Conservation (phyloP, 2,113 vertebrate genomes). For the Embiotoca jacksoni region DNA sequence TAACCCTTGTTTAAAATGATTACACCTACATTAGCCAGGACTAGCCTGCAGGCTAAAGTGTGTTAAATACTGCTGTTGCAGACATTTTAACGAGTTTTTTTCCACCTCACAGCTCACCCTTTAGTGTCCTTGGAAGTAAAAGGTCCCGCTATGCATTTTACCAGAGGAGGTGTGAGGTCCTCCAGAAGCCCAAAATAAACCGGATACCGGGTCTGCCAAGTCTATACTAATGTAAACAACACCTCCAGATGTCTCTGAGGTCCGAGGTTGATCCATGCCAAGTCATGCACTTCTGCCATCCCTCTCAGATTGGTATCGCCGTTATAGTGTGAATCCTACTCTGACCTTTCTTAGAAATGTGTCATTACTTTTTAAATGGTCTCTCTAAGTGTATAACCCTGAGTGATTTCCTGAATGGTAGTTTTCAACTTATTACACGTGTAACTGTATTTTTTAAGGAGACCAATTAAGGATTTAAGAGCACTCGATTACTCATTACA, state of each 20-base stretch:
- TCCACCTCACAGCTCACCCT: conserved; percentile 63
- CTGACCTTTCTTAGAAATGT: conserved; percentile 40
- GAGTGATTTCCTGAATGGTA: conserved; percentile 9
- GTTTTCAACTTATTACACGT: neutral
- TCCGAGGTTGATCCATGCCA: conserved; percentile 43
- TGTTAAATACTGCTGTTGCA: conserved; percentile 74
- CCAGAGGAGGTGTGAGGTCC: conserved; percentile 51
- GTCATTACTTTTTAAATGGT: conserved; percentile 26
- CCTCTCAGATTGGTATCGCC: conserved; percentile 37
- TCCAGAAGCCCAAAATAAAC: conserved; percentile 53
- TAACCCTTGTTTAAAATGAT: conserved; percentile 70
- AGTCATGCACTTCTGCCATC: conserved; percentile 62
- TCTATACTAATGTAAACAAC: conserved; percentile 77
- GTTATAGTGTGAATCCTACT: conserved; percentile 41
- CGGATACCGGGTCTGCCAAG: conserved; percentile 55
- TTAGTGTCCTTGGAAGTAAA: conserved; percentile 74
- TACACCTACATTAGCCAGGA: conserved; percentile 63
- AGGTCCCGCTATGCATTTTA: conserved; percentile 61
- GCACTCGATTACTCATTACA: too few species aligned
- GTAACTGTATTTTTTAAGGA: too few species aligned
- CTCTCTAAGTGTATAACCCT: neutral
- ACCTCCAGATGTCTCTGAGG: conserved; percentile 63
- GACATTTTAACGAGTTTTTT: conserved; percentile 76
- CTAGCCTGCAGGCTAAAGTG: conserved; percentile 66
- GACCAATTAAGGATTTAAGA: too few species aligned